Base-by-base conservation (phyloP, 53 echinoderm and acorn worm genomes). In the Echinometra lucunter region DNA sequence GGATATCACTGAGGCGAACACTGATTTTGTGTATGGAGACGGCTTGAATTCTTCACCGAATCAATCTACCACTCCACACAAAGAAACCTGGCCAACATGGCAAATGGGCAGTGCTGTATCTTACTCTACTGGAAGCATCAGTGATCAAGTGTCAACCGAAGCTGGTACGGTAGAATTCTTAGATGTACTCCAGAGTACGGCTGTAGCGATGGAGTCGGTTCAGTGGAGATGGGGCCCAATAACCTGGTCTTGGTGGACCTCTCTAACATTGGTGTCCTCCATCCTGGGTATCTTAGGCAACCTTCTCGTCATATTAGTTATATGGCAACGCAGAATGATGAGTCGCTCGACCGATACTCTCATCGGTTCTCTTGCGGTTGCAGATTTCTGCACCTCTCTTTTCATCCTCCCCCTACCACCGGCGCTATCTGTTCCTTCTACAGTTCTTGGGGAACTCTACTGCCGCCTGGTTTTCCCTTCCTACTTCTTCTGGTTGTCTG, bases 401-500 rank as follows among this genome's bases (percentile, higher is more conserved):
- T 88, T 95, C n/a, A 89, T 97, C 28, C 92, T 98, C 23, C 98
- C 98, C 0, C 0, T 97, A 2, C 98, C 98, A 0, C 67, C 45
- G 6, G 91, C 94, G 3, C 10, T 17, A 0, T 81, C 67, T 19
- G 91, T 96, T 17, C 95, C 97, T 4, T 74, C 27, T 21, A 92
- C 88, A 17, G 27, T 94, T 66, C 42, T 92, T 25, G 98, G 98
- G 23, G 74, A 97, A 38, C 30, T 97, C 42, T 98, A 98, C 82
- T 98, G 98, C 74, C 96, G 96, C 58, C 66, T 96, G 6, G 92
- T 98, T 23, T 95, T 90, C 90, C 95, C 95, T 28, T 87, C 94
- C 25, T 95, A 96, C 25, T 88, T 98, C 69, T 95, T 98, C 90
- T 98, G 98, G 98, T 93, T 95, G 30, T 97, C 96, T 44, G 96